Base-by-base conservation (phyloP, 2,797 vertebrate species). In the Ctenopoma kingsleyae region DNA sequence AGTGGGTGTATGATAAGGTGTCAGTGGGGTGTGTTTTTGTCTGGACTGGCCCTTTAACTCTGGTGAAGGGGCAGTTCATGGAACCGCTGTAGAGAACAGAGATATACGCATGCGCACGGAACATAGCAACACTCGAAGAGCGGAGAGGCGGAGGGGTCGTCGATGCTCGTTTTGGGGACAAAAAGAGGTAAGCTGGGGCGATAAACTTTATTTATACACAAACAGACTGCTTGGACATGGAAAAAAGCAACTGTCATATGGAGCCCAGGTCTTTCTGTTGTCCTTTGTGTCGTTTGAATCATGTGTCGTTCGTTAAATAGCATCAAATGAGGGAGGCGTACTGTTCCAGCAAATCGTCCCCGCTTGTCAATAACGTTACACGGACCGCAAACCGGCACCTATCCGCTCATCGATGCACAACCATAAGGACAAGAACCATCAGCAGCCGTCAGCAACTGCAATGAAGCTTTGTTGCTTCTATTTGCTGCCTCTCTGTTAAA, bases 1-100 rank as follows among this genome's bases (percentile, higher is more conserved):
- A 9, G 30, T 32, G 30, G 8, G 30, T 8, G 30, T 32, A 8
- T 32, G 8, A 30, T 1, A 6, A 30, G 27, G 27, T 30, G 27
- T 15, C 27, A 12, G 7, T 8, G 5, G 10, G 15, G 13, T n/a
- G n/a, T 11, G 8, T 12, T 55, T 11, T 12, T 53, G 10, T 3
- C 0, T 3, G n/a, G 12, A 15, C 75, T 89, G 79, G 49, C 40
- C 36, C 86, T 92, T 92, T 91, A 92, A 91, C 2, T 41, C 17
- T 0, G 20, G 41, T 30, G 16, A 12, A 32, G 30, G 10, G 46
- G 17, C 50, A 1, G 27, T 11, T 16, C 17, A 13, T n/a, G 23
- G 27, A 54, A 4, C 55, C 25, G n/a, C 53, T 6, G 2, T 6
- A 20, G 17, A 55, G 19, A 66, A 70, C 74, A 65, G n/a, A 3